Evolutionary conservation across 2,113 vertebrate species (phyloP).

Genomic region (Petroica traversi): DNA sequence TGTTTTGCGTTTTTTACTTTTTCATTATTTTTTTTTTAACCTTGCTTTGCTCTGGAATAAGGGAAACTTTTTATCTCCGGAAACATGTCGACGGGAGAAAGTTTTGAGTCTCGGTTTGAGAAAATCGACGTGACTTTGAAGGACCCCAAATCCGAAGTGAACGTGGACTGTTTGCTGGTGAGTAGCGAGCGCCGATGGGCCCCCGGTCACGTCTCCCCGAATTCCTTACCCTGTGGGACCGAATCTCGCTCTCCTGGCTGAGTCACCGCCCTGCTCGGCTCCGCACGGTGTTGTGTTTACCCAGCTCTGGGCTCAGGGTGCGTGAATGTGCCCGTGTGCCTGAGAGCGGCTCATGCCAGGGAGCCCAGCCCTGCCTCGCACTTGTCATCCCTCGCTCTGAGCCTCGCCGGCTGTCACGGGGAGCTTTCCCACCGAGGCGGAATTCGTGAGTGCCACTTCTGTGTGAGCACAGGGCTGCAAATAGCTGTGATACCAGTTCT

Average conservation of each 20-base stretch:
- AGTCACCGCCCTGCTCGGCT: neutral
- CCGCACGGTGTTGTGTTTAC: neutral
- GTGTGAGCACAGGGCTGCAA: neutral
- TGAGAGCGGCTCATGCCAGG: neutral
- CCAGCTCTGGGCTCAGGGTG: neutral
- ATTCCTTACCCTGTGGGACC: slow-evolving; percentile 54
- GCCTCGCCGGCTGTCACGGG: neutral
- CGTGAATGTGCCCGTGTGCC: neutral
- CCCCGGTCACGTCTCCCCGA: neutral
- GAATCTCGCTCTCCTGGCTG: neutral
- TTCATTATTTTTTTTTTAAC: neutral
- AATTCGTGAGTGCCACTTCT: neutral
- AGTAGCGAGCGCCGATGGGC: slow-evolving; percentile 66
- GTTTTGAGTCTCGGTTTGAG: slow-evolving; percentile 91
- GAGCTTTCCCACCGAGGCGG: neutral
- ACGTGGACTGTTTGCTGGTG: slow-evolving; percentile 98
- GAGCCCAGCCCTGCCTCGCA: neutral
- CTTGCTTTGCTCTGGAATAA: slow-evolving; percentile 40
- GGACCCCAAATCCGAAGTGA: slow-evolving; percentile 96
- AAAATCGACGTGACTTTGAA: slow-evolving; percentile 95
- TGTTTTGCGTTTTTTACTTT: neutral
- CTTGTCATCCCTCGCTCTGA: neutral
- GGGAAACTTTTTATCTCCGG: neutral
- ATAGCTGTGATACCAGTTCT: neutral
- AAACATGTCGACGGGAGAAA: slow-evolving; percentile 90